Evolutionary conservation across 2,888 invertebrate genomes (phyloP).

Genomic region (Drosophila koepferae): DNA sequence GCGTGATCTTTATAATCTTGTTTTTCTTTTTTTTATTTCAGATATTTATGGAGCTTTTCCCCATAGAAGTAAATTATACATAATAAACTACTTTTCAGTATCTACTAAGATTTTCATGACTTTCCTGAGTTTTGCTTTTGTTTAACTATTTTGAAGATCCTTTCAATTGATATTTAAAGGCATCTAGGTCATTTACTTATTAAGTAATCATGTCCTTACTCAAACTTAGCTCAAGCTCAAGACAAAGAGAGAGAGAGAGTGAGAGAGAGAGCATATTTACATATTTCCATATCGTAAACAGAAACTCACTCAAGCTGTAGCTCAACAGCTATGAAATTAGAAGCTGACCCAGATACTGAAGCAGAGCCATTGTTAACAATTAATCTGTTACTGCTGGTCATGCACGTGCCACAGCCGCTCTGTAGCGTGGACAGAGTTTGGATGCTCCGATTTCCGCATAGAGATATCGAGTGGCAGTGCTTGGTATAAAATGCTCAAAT

Average conservation of each 20-base stretch:
- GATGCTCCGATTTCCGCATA: conserved; percentile 58
- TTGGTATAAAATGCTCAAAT: conserved; percentile 62
- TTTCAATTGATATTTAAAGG: neutral
- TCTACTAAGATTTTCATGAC: too few species aligned
- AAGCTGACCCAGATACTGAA: conserved; percentile 38
- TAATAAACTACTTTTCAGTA: too few species aligned
- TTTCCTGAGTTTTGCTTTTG: too few species aligned
- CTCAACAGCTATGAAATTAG: conserved; percentile 15
- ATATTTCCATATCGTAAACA: too few species aligned
- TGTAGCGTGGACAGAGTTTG: conserved; percentile 3
- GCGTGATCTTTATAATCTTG: neutral
- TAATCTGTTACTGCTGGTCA: conserved; percentile 27
- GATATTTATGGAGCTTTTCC: neutral
- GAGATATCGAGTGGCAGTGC: conserved; percentile 39
- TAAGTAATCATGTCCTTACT: too few species aligned
- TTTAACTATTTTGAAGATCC: neutral
- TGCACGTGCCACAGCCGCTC: conserved; percentile 30
- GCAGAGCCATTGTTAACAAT: conserved; percentile 26
- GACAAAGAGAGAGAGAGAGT: neutral
- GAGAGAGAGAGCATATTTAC: neutral
- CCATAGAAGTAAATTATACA: too few species aligned
- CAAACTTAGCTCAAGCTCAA: too few species aligned
- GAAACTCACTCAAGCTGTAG: neutral
- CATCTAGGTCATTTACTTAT: too few species aligned
- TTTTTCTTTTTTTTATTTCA: neutral